Evolutionary conservation across 53 echinoderm and acorn worm species (phyloP).

Genomic region (Actinopyga echinites): DNA sequence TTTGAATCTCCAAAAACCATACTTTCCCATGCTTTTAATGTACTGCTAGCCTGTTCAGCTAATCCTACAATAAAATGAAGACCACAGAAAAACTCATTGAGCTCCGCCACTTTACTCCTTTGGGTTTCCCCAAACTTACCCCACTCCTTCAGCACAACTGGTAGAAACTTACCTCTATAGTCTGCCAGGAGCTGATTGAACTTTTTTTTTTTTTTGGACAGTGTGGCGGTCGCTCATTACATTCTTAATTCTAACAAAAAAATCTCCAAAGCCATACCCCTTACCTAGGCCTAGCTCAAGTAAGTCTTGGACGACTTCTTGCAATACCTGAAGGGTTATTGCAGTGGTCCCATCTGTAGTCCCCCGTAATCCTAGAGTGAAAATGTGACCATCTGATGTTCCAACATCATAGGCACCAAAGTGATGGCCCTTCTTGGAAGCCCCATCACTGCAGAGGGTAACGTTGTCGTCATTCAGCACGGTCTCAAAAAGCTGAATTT

Average conservation of each 20-base stretch:
- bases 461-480: constrained; percentile 7
- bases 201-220: constrained; percentile 48
- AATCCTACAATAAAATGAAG: constrained; percentile 65
- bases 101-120: background rate
- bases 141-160: constrained; percentile 21
- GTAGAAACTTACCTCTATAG: constrained; percentile 40
- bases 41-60: constrained; percentile 42
- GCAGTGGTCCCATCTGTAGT: constrained; percentile 35
- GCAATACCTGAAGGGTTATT: background rate
- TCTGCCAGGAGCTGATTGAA: constrained; percentile 55
- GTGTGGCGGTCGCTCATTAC: constrained; percentile 59
- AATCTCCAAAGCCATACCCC: background rate
- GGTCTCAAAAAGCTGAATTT: constrained; percentile 43
- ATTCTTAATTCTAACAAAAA: constrained; percentile 32
- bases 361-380: constrained; percentile 55
- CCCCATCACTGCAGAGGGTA: constrained; percentile 36
- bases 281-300: background rate
- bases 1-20: constrained; percentile 27
- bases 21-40: constrained; percentile 40
- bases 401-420: constrained; percentile 50
- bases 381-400: constrained; percentile 33
- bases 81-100: constrained; percentile 63
- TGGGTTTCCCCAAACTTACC: background rate
- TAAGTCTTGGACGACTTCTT: constrained; percentile 23
- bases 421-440: constrained; percentile 63